Evolutionary conservation across 2,888 invertebrate genomes (phyloP), one percentile per base, ranked within the genome.

Genomic region (Mesodorylaimus sp.): DNA sequence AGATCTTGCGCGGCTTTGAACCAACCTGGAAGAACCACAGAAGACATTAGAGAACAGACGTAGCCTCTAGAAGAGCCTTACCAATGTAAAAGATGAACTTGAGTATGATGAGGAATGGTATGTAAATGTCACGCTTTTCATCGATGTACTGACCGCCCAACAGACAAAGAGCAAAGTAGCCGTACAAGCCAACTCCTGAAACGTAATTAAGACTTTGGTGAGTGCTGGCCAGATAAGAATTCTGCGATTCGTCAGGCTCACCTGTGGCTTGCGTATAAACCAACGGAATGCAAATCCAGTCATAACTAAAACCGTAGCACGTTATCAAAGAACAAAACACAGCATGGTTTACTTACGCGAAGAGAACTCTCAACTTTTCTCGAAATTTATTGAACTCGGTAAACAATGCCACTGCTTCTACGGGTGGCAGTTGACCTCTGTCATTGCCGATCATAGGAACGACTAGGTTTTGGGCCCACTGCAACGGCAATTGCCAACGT

Each of bases 261-360:
- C n/a, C 68, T 3, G 66, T 67, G 7, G 67, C 68, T 64, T 67
- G 67, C 2, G 66, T 66, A 51, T 67, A 67, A n/a, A 66, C 64
- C 5, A 67, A 52, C 7, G 67, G 67, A 10, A 66, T 61, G 7
- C 63, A 64, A 28, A 68, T 63, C 67, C 67, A 68, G 54, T 69
- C 68, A 53, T 61, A 68, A 2, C 59, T 59, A 53, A 57, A 61
- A 37, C 65, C 52, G 53, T 57, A 57, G 10, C 65, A n/a, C n/a
- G n/a, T n/a, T n/a, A n/a, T n/a, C n/a, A n/a, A n/a, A n/a, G n/a
- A n/a, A n/a, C n/a, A n/a, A n/a, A n/a, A n/a, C n/a, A n/a, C n/a
- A n/a, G n/a, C n/a, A n/a, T n/a, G n/a, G n/a, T n/a, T n/a, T n/a
- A n/a, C n/a, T n/a, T n/a, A n/a, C n/a, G n/a, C n/a, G n/a, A n/a